Evolutionary conservation across 2,888 invertebrate species (phyloP).

Genomic region (Pasiphila rectangulata): DNA sequence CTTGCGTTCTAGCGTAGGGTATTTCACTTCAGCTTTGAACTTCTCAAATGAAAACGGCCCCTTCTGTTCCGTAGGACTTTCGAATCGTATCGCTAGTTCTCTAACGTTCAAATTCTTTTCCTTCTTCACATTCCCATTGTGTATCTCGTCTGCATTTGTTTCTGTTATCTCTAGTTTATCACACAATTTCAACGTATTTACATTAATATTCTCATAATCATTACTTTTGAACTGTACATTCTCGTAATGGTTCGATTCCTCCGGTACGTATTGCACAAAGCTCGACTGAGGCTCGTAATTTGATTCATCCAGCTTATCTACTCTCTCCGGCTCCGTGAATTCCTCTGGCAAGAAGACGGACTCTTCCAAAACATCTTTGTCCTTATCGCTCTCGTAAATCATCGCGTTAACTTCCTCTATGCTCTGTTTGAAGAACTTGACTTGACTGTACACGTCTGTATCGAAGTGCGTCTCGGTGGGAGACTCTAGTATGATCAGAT

Average conservation of each 20-base stretch:
- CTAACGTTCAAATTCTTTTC: conserved; percentile 78
- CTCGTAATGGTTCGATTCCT: conserved; percentile 37
- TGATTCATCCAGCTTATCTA: background rate
- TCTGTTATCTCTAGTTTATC: conserved; percentile 55
- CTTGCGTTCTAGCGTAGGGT: conserved; percentile 58
- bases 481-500: conserved; percentile 78
- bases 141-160: conserved; percentile 42
- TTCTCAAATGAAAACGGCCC: conserved; percentile 80
- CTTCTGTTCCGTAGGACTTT: conserved; percentile 82
- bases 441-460: conserved; percentile 86
- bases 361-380: conserved; percentile 35
- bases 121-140: conserved; percentile 58
- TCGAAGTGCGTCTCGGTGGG: conserved; percentile 71
- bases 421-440: conserved; percentile 86
- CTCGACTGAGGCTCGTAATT: background rate
- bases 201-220: conserved; percentile 66
- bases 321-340: too few relatives aligned
- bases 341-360: conserved; percentile 27
- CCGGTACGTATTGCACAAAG: background rate
- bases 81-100: conserved; percentile 83
- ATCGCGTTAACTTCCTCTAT: conserved; percentile 87
- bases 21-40: conserved; percentile 68
- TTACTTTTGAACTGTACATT: conserved; percentile 37
- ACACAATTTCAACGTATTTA: conserved; percentile 58
- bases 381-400: conserved; percentile 56